phyloP scores from a whole-genome alignment of 2,797 vertebrate species.

The Onychomys torridus region DNA sequence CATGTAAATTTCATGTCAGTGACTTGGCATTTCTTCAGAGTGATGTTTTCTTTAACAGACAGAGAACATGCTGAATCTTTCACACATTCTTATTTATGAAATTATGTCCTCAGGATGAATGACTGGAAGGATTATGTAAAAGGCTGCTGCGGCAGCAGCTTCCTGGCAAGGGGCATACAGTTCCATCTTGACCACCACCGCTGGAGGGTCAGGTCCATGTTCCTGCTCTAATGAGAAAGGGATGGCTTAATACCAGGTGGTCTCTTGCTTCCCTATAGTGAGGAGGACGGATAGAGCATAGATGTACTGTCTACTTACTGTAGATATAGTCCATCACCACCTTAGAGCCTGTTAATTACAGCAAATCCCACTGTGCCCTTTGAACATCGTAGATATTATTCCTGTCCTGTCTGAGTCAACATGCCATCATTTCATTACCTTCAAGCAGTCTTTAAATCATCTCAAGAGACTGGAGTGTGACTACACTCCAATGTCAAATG shows the following conservation, averaged over 20 bases:
- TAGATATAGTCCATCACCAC: not conserved
- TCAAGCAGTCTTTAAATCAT: not conserved
- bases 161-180: not conserved
- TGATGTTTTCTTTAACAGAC: constrained; percentile 20
- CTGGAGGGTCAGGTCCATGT: not conserved
- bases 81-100: not conserved
- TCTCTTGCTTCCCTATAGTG: not conserved
- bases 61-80: not conserved
- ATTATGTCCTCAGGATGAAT: constrained; percentile 16
- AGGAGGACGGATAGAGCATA: not conserved
- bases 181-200: not conserved
- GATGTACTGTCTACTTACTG: not conserved
- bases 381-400: not conserved
- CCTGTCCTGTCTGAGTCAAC: constrained; percentile 16
- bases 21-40: not conserved
- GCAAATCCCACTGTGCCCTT: not conserved
- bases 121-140: not conserved
- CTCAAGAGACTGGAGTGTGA: not conserved
- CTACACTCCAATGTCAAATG: constrained; percentile 10
- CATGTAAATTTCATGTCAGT: not conserved
- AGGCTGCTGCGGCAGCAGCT: not conserved
- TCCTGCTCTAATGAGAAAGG: not conserved
- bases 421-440: not conserved
- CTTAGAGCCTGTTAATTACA: constrained; percentile 8
- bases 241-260: not conserved